Base-by-base conservation (phyloP, 2,797 vertebrate genomes). In the Tragelaphus oryx region DNA sequence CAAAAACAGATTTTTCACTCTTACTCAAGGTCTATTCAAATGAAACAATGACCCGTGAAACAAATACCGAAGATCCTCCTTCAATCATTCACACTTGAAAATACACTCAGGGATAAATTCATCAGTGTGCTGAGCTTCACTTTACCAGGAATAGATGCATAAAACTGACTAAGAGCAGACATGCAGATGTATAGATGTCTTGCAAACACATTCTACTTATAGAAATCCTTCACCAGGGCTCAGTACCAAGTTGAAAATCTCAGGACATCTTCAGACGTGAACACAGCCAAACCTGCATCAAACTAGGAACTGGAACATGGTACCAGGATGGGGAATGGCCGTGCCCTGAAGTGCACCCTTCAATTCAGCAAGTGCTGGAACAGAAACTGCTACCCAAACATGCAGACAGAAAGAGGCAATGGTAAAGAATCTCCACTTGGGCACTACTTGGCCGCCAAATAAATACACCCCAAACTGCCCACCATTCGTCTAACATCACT, bases 331-430 rank as follows among this genome's bases (percentile, higher is more conserved):
- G 5, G 10, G 24, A 22, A 26, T 55, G 9, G 3, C 1, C 59
- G 0, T 2, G 62, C 46, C 8, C 9, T 71, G 0, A 50, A 8
- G 48, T 5, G 12, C 2, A 4, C 2, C 44, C 37, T 57, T 65
- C 16, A 3, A 8, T 62, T 60, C 24, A 13, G 5, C 22, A 52
- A 2, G 0, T 1, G 1, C 10, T 41, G 2, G 3, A 16, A 30
- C 20, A 3, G 11, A 90, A 82, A 41, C 13, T 16, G 22, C 22
- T 37, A 4, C 54, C n/a, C 44, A 87, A 48, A 78, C 4, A 94
- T 9, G 22, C 37, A 94, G 2, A 86, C 6, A 87, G 10, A 90
- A 87, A 10, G 18, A n/a, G 83, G 24, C 30, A 41, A 1, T 26
- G 30, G 1, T 78, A 75, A 26, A 28, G 46, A 60, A 33, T 16